A percentile compares a stretch with the other conserved stretches of the same genome.
phyloP scores from a whole-genome alignment of 2,888 invertebrate genomes.

The Lymantria dispar region DNA sequence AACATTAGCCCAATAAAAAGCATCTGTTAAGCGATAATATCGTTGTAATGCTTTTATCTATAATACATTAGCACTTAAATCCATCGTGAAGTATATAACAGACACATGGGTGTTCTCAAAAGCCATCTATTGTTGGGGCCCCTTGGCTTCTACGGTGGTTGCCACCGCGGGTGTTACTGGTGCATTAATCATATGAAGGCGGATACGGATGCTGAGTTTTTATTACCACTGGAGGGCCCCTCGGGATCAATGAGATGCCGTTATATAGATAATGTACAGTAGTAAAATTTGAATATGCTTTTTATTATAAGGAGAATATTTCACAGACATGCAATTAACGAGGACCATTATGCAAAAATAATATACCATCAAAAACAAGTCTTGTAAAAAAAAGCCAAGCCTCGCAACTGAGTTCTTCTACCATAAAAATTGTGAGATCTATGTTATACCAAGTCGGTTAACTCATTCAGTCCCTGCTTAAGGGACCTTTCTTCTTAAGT shows the following conservation, averaged over 20 bases:
- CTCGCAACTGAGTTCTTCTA: no score
- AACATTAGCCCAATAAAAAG: neutral
- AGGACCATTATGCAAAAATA: no score
- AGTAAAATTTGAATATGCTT: neutral
- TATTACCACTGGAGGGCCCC: conserved; percentile 35
- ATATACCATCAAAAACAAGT: no score
- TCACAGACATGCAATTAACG: no score
- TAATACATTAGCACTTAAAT: conserved; percentile 11
- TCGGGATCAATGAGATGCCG: conserved; percentile 30
- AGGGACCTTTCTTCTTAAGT: no score
- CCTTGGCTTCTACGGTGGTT: conserved; percentile 31
- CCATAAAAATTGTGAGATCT: no score
- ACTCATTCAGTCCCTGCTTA: no score
- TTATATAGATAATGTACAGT: neutral
- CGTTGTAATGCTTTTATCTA: conserved; percentile 7
- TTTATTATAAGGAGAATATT: neutral
- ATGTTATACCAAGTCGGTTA: no score
- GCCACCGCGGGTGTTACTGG: conserved; percentile 30
- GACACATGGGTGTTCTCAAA: conserved; percentile 26
- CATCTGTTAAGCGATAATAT: neutral
- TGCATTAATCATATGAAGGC: conserved; percentile 38
- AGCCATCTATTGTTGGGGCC: conserved; percentile 34
- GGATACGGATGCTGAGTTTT: conserved; percentile 37
- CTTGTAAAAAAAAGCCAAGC: no score
- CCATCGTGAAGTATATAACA: conserved; percentile 24